A percentile compares a stretch with the other conserved stretches of the same genome.
Evolutionary conservation across 2,113 vertebrate species (phyloP).

Genomic region (Gadus chalcogrammus): DNA sequence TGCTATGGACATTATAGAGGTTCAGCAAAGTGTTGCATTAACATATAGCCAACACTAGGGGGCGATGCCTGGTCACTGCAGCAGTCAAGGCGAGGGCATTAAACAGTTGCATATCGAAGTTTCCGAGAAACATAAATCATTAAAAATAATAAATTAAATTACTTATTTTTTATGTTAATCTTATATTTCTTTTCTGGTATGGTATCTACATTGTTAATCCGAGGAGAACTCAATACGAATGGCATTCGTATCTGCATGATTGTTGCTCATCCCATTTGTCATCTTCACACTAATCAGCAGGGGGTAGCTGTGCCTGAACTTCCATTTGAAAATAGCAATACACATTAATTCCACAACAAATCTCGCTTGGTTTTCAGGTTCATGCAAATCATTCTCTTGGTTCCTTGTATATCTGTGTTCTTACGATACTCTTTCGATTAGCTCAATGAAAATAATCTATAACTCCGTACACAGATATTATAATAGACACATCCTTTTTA

Average conservation of each 20-base stretch:
- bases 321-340: slow-evolving; percentile 48
- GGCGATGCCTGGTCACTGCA: slow-evolving; percentile 32
- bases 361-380: slow-evolving; percentile 24
- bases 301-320: neutral
- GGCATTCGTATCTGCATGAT: neutral
- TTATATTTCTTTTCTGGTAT: neutral
- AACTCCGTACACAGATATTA: no score
- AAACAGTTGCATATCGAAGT: neutral
- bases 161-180: neutral
- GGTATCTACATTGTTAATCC: neutral
- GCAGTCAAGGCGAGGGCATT: slow-evolving; percentile 22
- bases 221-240: neutral
- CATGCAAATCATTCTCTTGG: slow-evolving; percentile 29
- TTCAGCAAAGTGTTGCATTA: slow-evolving; percentile 7
- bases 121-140: neutral
- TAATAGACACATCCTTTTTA: neutral
- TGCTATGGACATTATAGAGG: slow-evolving; percentile 34
- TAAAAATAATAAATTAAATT: slow-evolving; percentile 8
- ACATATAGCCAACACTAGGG: slow-evolving; percentile 48
- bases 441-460: slow-evolving; percentile 9
- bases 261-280: neutral
- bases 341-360: slow-evolving; percentile 52
- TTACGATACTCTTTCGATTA: slow-evolving; percentile 38
- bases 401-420: slow-evolving; percentile 35
- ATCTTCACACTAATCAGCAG: no score